Base-by-base conservation (phyloP, 2,888 invertebrate genomes). In the Nomada lathburiana region DNA sequence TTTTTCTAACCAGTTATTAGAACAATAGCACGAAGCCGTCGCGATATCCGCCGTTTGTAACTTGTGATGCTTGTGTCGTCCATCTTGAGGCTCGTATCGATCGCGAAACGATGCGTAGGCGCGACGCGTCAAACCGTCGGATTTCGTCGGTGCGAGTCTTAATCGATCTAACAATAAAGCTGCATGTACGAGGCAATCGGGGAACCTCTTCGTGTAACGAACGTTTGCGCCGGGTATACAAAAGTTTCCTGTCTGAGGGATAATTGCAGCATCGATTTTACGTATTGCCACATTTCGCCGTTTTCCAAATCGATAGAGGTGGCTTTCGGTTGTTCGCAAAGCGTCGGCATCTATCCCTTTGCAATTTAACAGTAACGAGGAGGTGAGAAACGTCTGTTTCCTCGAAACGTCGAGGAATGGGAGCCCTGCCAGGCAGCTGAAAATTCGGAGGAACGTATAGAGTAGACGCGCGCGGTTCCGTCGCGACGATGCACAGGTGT, bases 401-500 rank as follows among this genome's bases (percentile, higher is more conserved):
- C 44, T 62, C 60, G 62, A 20, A n/a, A 55, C 13, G 0, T 9
- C 13, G 36, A 42, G 63, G 50, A 74, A 47, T 2, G 16, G 23
- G 52, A 73, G 82, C 84, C 87, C 84, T 81, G 71, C 68, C 59
- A 42, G 87, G 87, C 87, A 88, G 87, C 87, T 87, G 64, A 84
- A 18, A 63, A 50, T 63, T 70, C 74, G 60, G 11, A 64, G 69
- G 63, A 55, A 65, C 57, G 36, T 36, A 18, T 69, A 74, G 16
- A 5, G 1, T 70, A 20, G 29, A 26, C 42, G 36, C 42, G 13
- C 53, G 50, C 18, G 42, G 13, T 23, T 26, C 26, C 26, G 26
- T 26, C 26, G 26, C 26, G 26, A 2, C 26, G 26, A 26, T 26
- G 26, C 26, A 26, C 26, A 26, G 16, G 47, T 26, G 26, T 11